Percentiles rank a stretch among this genome's conserved stretches.
phyloP scores from a whole-genome alignment of 2,797 vertebrate species.

The Anguilla obscura region DNA sequence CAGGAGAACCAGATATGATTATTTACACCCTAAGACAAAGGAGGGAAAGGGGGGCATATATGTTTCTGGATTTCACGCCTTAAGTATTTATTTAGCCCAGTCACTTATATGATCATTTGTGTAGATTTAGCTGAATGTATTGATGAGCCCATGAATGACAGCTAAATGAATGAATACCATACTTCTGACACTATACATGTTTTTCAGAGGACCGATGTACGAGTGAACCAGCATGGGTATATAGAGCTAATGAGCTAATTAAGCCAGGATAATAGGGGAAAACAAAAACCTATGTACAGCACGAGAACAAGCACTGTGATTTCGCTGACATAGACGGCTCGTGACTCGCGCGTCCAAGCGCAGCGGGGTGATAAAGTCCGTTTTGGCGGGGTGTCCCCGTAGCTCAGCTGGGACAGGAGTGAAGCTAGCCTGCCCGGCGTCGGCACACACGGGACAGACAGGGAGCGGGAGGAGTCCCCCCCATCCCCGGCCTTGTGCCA shows the following conservation, averaged over 20 bases:
- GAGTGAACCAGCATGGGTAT: neutral
- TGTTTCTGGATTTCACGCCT: too few relatives aligned
- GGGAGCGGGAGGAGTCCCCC: neutral
- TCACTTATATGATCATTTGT: neutral
- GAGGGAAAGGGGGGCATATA: neutral
- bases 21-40: neutral
- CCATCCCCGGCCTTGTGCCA: neutral
- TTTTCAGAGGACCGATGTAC: neutral
- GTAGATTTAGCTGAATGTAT: neutral
- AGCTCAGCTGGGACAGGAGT: neutral
- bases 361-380: neutral
- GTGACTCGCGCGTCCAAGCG: neutral
- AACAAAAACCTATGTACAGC: too few relatives aligned
- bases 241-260: neutral
- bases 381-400: neutral
- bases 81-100: neutral
- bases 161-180: neutral
- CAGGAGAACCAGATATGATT: neutral
- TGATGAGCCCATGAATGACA: neutral
- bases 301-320: neutral
- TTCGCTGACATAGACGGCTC: neutral
- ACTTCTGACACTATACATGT: neutral
- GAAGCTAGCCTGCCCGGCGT: neutral
- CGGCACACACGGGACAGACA: neutral
- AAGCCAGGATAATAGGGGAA: neutral